These are phyloP conservation scores for Bombus sylvicola DNA, from an alignment of 1,140 invertebrate species.

Conservation along the genomic window DNA sequence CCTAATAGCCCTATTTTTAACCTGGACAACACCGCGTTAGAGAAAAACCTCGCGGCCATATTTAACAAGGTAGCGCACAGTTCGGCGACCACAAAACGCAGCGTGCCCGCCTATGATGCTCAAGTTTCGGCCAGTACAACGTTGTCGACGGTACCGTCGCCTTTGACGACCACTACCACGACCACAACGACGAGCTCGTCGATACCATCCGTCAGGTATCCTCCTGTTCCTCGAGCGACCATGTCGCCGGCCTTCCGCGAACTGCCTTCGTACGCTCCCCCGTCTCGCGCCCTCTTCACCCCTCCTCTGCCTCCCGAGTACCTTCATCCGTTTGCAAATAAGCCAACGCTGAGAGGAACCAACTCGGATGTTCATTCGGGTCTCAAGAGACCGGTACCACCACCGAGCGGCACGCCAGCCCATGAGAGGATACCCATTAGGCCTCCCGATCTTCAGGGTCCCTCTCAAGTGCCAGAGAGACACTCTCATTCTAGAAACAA, in stretches of 20 bases:
- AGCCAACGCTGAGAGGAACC: conserved; percentile 90
- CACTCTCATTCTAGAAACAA: conserved; percentile 85
- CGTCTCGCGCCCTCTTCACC: conserved; percentile 89
- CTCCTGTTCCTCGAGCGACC: conserved; percentile 73
- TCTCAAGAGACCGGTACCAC: conserved; percentile 87
- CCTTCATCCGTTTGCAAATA: conserved; percentile 91
- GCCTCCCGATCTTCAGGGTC: conserved; percentile 84
- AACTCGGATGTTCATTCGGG: conserved; percentile 86
- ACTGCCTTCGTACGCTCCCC: conserved; percentile 91
- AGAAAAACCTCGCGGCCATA: conserved; percentile 86
- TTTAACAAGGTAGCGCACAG: conserved; percentile 88
- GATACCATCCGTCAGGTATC: conserved; percentile 70
- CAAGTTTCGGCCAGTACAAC: conserved; percentile 83
- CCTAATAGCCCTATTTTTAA: conserved; percentile 79
- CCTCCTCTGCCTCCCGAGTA: conserved; percentile 91
- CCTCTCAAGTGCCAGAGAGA: conserved; percentile 80
- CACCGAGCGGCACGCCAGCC: conserved; percentile 88
- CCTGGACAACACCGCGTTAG: conserved; percentile 81
- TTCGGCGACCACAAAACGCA: conserved; percentile 86
- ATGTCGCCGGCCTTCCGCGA: conserved; percentile 81
- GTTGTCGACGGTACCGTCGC: conserved; percentile 85
- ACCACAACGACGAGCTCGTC: conserved; percentile 73
- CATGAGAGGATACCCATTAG: conserved; percentile 91
- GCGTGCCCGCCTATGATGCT: conserved; percentile 85
- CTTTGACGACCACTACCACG: conserved; percentile 84